A percentile compares a stretch with the other conserved stretches of the same genome.
Evolutionary conservation across 1,140 invertebrate genomes (phyloP).

Genomic region (Drosophila repletoides): DNA sequence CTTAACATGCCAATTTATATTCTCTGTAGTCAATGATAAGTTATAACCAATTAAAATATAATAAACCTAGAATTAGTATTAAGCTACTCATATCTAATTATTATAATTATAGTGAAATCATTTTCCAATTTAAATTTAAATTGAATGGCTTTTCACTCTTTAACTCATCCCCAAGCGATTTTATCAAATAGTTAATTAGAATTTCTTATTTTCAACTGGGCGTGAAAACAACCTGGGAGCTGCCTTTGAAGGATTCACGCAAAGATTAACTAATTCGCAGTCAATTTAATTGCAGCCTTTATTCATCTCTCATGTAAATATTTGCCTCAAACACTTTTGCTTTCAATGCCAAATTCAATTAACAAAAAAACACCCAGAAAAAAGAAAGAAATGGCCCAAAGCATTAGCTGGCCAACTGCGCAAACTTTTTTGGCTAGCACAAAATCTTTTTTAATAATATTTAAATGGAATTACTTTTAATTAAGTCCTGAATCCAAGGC

Average conservation of each 20-base stretch:
- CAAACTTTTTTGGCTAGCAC: slow-evolving; percentile 12
- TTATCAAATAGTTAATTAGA: slow-evolving; percentile 1
- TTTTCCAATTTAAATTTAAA: no score
- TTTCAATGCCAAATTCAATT: slow-evolving; percentile 42
- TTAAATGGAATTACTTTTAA: slow-evolving; percentile 78
- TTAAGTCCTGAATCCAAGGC: slow-evolving; percentile 63
- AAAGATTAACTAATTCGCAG: slow-evolving; percentile 28
- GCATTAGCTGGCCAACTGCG: slow-evolving; percentile 33
- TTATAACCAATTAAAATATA: no score
- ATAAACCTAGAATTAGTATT: no score
- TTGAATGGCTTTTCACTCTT: neutral
- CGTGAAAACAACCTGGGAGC: neutral
- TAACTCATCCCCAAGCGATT: neutral
- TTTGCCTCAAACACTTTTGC: slow-evolving; percentile 40
- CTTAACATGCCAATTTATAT: no score
- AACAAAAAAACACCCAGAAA: neutral
- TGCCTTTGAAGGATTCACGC: neutral
- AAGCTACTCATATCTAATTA: no score
- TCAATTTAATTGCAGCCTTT: slow-evolving; percentile 26
- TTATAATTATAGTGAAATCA: no score
- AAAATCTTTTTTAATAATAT: slow-evolving; percentile 66
- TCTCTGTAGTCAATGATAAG: no score
- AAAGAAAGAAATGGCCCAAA: slow-evolving; percentile 44
- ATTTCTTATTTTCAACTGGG: neutral
- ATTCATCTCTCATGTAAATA: slow-evolving; percentile 12